phyloP scores from a whole-genome alignment of 2,888 invertebrate species.

The Drosophila engyochracea region DNA sequence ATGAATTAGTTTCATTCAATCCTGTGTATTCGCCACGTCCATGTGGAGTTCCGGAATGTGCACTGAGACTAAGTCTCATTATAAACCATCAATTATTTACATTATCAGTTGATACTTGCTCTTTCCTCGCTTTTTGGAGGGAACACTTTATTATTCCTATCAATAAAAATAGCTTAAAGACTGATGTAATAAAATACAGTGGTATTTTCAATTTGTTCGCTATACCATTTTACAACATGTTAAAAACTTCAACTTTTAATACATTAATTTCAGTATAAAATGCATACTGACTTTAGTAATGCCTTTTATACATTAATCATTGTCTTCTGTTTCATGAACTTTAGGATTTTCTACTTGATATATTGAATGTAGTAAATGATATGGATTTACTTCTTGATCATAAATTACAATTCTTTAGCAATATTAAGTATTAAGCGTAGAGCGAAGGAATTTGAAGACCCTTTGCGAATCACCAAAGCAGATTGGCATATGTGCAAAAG shows the following conservation, averaged over 20 bases:
- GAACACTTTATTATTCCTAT: neutral
- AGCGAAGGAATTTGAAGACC: neutral
- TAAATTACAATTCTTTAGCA: neutral
- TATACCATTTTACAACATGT: neutral
- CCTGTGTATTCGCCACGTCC: no score
- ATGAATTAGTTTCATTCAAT: neutral
- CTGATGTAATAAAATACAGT: neutral
- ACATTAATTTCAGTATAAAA: neutral
- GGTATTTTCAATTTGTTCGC: neutral
- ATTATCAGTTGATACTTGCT: neutral
- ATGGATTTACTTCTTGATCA: neutral
- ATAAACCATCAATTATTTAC: neutral
- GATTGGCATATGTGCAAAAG: neutral
- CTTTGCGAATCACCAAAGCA: neutral
- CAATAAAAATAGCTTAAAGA: neutral
- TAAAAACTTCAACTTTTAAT: neutral
- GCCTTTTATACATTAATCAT: neutral
- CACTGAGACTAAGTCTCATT: neutral
- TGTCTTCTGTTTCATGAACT: neutral
- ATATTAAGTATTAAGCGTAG: neutral
- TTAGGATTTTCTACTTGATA: neutral
- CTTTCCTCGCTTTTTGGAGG: neutral
- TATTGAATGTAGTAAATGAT: neutral
- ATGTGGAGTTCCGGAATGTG: neutral
- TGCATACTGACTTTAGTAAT: neutral